A percentile compares a stretch with the other conserved stretches of the same genome.
Conservation (phyloP, 2,113 vertebrate species). For the Orycteropus afer region DNA sequence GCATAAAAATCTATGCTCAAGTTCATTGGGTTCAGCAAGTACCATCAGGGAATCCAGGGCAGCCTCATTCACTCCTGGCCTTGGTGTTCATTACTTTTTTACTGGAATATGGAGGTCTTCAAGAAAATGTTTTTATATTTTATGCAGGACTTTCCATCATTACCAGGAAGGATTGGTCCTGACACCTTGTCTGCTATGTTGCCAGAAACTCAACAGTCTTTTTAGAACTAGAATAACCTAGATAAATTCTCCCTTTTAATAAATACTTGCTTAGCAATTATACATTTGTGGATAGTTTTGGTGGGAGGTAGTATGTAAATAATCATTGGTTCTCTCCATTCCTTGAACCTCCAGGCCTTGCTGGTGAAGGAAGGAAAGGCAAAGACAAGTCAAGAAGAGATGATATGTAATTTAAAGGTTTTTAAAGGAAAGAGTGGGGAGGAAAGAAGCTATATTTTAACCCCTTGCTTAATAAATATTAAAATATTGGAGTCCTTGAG, state of each 20-base stretch:
- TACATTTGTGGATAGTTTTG: background rate
- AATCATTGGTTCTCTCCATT: background rate
- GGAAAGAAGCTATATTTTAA: background rate
- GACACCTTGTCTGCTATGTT: background rate
- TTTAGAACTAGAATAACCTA: background rate
- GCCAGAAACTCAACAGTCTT: background rate
- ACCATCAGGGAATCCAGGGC: background rate
- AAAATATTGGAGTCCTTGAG: background rate
- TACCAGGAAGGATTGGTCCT: background rate
- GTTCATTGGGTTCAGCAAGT: background rate
- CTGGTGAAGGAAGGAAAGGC: background rate
- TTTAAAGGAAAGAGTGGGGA: background rate
- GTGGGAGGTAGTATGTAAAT: background rate
- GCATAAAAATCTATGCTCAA: background rate
- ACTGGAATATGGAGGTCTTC: background rate
- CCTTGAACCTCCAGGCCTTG: background rate
- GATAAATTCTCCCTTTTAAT: background rate
- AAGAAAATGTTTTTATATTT: background rate
- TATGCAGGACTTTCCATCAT: conserved; percentile 1
- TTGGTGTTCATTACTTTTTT: background rate
- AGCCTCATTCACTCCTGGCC: background rate
- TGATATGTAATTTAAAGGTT: background rate
- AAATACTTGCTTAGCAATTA: background rate
- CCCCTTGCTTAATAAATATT: background rate
- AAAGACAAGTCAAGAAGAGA: background rate